Conservation (phyloP, 2,888 invertebrate species). For the Thysanoteuthis rhombus region DNA sequence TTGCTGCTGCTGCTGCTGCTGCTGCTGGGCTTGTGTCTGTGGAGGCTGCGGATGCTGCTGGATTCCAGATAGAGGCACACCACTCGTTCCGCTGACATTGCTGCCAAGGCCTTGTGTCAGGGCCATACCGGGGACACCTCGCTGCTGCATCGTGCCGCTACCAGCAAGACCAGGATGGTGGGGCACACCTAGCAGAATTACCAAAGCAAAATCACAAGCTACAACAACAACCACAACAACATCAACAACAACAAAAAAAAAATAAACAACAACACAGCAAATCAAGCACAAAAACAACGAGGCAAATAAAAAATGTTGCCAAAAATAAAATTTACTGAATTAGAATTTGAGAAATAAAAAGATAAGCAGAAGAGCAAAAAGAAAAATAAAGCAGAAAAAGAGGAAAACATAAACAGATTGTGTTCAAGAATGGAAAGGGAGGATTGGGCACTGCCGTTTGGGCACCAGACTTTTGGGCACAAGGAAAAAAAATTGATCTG, state of each 20-base stretch:
- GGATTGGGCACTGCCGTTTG: too few relatives aligned
- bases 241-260: not conserved
- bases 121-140: not conserved
- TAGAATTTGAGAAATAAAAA: not conserved
- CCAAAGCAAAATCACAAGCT: slow-evolving; percentile 17
- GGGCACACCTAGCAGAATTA: slow-evolving; percentile 27
- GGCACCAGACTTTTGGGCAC: too few relatives aligned
- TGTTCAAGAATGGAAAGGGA: too few relatives aligned
- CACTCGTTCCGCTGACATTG: not conserved
- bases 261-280: slow-evolving; percentile 12
- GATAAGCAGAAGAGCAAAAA: not conserved
- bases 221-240: slow-evolving; percentile 27
- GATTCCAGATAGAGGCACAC: slow-evolving; percentile 18
- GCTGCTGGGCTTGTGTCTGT: not conserved
- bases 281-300: not conserved
- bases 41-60: not conserved
- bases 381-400: too few relatives aligned
- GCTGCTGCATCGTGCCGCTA: not conserved
- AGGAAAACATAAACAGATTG: too few relatives aligned
- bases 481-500: too few relatives aligned
- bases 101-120: not conserved
- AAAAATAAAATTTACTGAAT: not conserved
- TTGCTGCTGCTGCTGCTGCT: not conserved
- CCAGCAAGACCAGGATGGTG: slow-evolving; percentile 19
- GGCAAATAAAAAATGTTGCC: not conserved